phyloP scores from a whole-genome alignment of 92 coral and sea anemone genomes.

The Zoanthus sansibaricus region DNA sequence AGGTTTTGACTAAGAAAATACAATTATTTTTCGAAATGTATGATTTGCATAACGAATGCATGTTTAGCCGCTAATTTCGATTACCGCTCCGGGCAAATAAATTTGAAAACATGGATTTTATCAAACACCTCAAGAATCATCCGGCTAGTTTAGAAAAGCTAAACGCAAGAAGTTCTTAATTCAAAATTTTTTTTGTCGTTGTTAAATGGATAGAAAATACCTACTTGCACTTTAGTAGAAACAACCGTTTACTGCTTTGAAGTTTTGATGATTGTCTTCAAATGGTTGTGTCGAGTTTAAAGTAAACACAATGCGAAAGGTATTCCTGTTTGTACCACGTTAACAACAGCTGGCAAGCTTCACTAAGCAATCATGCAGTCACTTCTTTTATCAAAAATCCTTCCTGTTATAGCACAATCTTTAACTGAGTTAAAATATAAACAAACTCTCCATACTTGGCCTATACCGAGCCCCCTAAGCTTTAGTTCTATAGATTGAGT shows the following conservation, averaged over 20 bases:
- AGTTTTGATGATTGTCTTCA: background rate
- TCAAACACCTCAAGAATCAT: background rate
- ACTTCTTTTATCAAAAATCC: background rate
- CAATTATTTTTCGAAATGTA: background rate
- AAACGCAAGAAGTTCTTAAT: background rate
- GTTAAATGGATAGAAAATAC: background rate
- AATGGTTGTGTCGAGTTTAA: background rate
- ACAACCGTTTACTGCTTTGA: background rate
- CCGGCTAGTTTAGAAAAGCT: constrained; percentile 1
- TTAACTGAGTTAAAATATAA: background rate
- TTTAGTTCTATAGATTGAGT: background rate
- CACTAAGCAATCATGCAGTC: background rate
- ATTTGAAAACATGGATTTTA: background rate
- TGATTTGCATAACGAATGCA: constrained; percentile 11
- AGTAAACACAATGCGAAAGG: background rate
- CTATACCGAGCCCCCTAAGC: constrained; percentile 14
- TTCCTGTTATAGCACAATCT: background rate
- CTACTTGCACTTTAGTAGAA: constrained; percentile 17
- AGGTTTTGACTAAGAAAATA: background rate
- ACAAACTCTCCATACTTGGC: background rate
- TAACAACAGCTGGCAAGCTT: background rate
- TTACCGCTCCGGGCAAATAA: constrained; percentile 16
- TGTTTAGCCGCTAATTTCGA: constrained; percentile 8
- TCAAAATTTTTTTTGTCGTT: background rate
- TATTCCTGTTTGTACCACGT: background rate